Evolutionary conservation across 2,797 vertebrate species (phyloP), one percentile per base, ranked within the genome.

Genomic region (Phylloscopus collybita): DNA sequence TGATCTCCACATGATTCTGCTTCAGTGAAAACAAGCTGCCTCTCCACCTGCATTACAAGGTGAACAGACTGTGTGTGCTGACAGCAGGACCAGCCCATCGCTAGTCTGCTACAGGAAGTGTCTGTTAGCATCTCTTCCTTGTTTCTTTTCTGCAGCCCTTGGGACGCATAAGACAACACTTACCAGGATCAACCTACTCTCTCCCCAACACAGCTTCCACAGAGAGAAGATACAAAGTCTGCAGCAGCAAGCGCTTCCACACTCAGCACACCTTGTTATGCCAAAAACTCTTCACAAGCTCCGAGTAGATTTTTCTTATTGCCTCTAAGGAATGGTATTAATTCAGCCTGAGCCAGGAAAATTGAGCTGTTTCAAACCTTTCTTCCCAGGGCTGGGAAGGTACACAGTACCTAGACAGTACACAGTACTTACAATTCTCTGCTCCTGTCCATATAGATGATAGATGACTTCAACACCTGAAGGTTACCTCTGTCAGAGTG

Each of bases 161-260:
- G 2, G 7, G 65, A 47, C 6, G 12, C 7, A 4, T 0, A 5
- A 23, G n/a, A 29, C 26, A 15, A 40, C 8, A 26, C 23, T 32
- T 40, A 38, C 5, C 25, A n/a, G 22, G 16, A 22, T n/a, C 2
- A 2, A 32, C 9, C 13, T 22, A 19, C n/a, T 47, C 40, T 47
- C 4, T 10, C 23, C 8, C 3, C 16, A 2, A 1, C 15, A 32
- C 16, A 84, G 16, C 8, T 8, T 5, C 27, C 47, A 26, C 0
- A 4, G 56, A 53, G 8, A 36, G n/a, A 26, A 53, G 15, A 12
- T 26, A 26, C 34, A 40, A 83, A 40, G 42, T 13, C 26, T 40
- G 36, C 26, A 64, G 49, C n/a, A 50, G 44, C 22, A 26, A 56
- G 44, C 0, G 0, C 57, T 34, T 62, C 17, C 14, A 42, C 0